Percentiles rank a stretch among this genome's conserved stretches.
Evolutionary conservation across 2,113 vertebrate genomes (phyloP).

Genomic region (Tenebrosternarchus preto): DNA sequence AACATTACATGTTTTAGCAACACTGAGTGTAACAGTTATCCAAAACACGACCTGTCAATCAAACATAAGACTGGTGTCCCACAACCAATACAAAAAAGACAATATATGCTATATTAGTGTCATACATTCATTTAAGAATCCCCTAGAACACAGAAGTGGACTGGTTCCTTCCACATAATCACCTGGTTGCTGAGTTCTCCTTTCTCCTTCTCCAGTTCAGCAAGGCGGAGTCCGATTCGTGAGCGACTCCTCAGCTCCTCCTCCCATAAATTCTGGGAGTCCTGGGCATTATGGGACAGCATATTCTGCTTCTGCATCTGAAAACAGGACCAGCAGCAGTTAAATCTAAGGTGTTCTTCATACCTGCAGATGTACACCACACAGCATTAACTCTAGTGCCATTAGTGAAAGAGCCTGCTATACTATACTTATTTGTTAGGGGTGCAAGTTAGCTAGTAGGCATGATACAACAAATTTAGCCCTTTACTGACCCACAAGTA

Average conservation of each 20-base stretch:
- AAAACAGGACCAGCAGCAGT: slow-evolving; percentile 19
- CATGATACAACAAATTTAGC: no score
- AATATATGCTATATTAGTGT: no score
- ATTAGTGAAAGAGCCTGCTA: neutral
- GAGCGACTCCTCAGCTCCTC: slow-evolving; percentile 82
- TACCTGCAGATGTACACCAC: neutral
- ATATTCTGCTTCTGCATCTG: slow-evolving; percentile 80
- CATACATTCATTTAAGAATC: no score
- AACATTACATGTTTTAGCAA: neutral
- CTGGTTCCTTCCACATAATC: slow-evolving; percentile 18
- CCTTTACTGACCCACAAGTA: no score
- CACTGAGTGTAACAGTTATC: no score
- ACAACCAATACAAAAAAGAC: neutral
- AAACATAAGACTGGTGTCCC: no score
- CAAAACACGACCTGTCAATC: no score
- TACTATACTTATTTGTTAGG: neutral
- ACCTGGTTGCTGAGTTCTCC: slow-evolving; percentile 75
- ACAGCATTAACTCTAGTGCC: neutral
- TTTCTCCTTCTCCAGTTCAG: slow-evolving; percentile 80
- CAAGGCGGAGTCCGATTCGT: slow-evolving; percentile 76
- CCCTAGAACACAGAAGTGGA: neutral
- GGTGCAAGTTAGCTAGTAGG: no score
- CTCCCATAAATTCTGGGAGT: slow-evolving; percentile 80
- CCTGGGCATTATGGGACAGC: slow-evolving; percentile 76
- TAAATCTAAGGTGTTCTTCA: neutral